Evolutionary conservation across 2,797 vertebrate species (phyloP), one percentile per base, ranked within the genome.

Genomic region (Danio albolineatus): DNA sequence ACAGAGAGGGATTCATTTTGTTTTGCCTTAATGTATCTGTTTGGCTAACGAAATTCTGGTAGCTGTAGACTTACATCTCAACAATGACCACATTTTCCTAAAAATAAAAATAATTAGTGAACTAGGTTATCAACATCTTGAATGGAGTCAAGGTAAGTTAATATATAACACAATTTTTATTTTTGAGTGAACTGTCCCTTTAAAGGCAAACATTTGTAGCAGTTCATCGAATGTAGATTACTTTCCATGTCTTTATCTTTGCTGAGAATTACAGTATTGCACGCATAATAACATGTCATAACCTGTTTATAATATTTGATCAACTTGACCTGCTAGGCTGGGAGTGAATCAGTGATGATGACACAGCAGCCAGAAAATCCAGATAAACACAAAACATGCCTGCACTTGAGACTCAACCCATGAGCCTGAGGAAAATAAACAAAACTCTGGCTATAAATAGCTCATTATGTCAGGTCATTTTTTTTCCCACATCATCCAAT

Each of bases 401-500:
- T 41, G 67, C 69, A 78, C 74, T 49, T 49, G 48, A 79, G 78
- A 16, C 46, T 70, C 14, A 36, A 56, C 12, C 43, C 38, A 76
- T 16, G 10, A 66, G 21, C 7, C 41, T 70, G 28, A 61, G 72
- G 10, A 60, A 69, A 69, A 62, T 51, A 83, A 79, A 73, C 73
- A 70, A 0, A 5, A 19, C 51, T 67, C 46, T 61, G 21, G 12
- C 44, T 77, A 77, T 13, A 73, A 85, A 84, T 81, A 85, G 41
- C 70, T 56, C 48, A 13, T 56, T 39, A 71, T 60, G 41, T 60
- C 56, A 56, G 46, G 10, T 76, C n/a, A 1, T 43, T 44, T 69
- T 28, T 65, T 74, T 64, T 78, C 36, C 36, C 21, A 39, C 53
- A 10, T 13, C 56, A 78, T 56, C 84, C 83, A 85, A 85, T 85